Evolutionary conservation across 2,888 invertebrate genomes (phyloP).

Genomic region (Drosophila merina): DNA sequence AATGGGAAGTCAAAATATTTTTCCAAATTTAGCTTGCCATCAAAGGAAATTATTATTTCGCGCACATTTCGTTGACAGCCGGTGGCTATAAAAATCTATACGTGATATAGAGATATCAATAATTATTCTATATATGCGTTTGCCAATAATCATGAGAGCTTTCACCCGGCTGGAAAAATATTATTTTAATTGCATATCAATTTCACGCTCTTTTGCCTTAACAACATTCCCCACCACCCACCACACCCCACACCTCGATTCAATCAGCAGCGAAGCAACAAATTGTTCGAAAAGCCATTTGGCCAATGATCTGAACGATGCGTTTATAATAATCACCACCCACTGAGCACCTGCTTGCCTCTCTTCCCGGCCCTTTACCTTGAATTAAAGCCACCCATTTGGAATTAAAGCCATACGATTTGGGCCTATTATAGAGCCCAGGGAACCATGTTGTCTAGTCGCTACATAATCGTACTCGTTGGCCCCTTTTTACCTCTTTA

Average conservation of each 20-base stretch:
- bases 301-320: slow-evolving; percentile 67
- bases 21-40: slow-evolving; percentile 20
- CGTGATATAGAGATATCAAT: slow-evolving; percentile 44
- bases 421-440: slow-evolving; percentile 62
- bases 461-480: neutral
- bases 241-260: slow-evolving; percentile 6
- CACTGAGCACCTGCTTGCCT: slow-evolving; percentile 8
- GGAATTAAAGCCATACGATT: slow-evolving; percentile 59
- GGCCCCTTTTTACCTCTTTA: slow-evolving; percentile 9
- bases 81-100: slow-evolving; percentile 50
- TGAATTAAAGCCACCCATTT: slow-evolving; percentile 33
- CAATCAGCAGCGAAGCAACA: slow-evolving; percentile 43
- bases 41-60: slow-evolving; percentile 60
- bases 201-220: slow-evolving; percentile 69
- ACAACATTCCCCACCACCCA: slow-evolving; percentile 8
- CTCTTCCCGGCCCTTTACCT: slow-evolving; percentile 11
- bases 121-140: slow-evolving; percentile 38
- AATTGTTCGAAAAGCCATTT: slow-evolving; percentile 63
- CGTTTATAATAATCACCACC: slow-evolving; percentile 60
- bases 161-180: slow-evolving; percentile 61
- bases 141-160: slow-evolving; percentile 43
- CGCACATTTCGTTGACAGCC: slow-evolving; percentile 59
- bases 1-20: slow-evolving; percentile 23
- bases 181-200: slow-evolving; percentile 73
- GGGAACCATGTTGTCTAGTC: slow-evolving; percentile 52